Evolutionary conservation across 2,888 invertebrate genomes (phyloP), one percentile per base, ranked within the genome.

Genomic region (Caenorhabditis parvicauda): DNA sequence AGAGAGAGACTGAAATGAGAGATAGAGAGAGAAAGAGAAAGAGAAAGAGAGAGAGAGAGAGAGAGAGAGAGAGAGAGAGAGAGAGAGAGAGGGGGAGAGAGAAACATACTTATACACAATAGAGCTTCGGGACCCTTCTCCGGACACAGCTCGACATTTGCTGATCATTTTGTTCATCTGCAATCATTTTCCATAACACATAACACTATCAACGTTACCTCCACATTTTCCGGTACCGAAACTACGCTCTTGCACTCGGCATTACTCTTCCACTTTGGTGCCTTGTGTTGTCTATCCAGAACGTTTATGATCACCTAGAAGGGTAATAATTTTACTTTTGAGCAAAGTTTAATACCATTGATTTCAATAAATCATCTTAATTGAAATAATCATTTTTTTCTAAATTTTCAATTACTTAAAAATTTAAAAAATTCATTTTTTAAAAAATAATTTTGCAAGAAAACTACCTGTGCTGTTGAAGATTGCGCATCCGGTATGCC

Each of bases 401-500:
- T 32, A 32, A 32, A 32, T 32, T 21, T 14, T 17, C n/a, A n/a
- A n/a, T n/a, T n/a, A n/a, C n/a, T n/a, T n/a, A n/a, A n/a, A n/a
- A n/a, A n/a, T n/a, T n/a, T n/a, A n/a, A n/a, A n/a, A n/a, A n/a
- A n/a, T n/a, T n/a, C n/a, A n/a, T n/a, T n/a, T n/a, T n/a, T n/a
- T n/a, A n/a, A n/a, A n/a, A n/a, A n/a, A n/a, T n/a, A n/a, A n/a
- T n/a, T 32, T 32, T 32, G 9, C 35, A 45, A 14, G 25, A 94
- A 90, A 71, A 89, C 88, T 63, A 94, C 87, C 80, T 88, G 88
- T 63, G 90, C 91, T 50, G 87, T 86, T 66, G 88, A 88, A 76
- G 87, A 86, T 75, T 87, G 87, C 7, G 87, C 85, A 12, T 84
- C 70, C 0, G 76, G 85, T 21, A 83, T 82, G 0, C 91, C 91